Evolutionary conservation across 2,797 vertebrate genomes (phyloP).

Genomic region (Uromys caudimaculatus): DNA sequence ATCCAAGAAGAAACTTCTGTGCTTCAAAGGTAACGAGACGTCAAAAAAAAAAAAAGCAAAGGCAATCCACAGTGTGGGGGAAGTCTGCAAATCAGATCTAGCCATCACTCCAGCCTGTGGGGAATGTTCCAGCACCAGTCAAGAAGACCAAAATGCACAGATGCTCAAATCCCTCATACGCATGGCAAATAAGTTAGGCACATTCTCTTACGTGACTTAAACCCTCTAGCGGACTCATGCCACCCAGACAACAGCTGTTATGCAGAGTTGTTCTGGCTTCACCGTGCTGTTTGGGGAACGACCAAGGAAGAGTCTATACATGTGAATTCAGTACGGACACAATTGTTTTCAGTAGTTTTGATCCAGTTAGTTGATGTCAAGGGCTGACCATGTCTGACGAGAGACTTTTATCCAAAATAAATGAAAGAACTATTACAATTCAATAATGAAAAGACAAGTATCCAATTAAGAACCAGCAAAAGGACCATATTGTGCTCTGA

Average conservation of each 20-base stretch:
- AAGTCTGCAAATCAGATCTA: background rate
- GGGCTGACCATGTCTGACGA: background rate
- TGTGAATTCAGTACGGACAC: background rate
- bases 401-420: background rate
- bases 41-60: background rate
- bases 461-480: background rate
- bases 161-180: background rate
- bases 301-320: background rate
- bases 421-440: constrained; percentile 7
- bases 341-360: background rate
- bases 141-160: constrained; percentile 7
- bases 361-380: background rate
- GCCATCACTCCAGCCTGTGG: background rate
- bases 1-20: background rate
- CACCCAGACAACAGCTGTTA: background rate
- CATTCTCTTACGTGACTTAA: background rate
- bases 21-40: background rate
- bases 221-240: background rate
- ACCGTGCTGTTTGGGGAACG: background rate
- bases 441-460: constrained; percentile 38
- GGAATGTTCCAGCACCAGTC: background rate
- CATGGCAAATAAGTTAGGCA: background rate
- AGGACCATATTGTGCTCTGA: background rate
- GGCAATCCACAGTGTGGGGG: background rate
- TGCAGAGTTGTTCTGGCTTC: background rate